A percentile compares a stretch with the other conserved stretches of the same genome.
phyloP scores from a whole-genome alignment of 2,113 vertebrate species.

The Daboia siamensis region DNA sequence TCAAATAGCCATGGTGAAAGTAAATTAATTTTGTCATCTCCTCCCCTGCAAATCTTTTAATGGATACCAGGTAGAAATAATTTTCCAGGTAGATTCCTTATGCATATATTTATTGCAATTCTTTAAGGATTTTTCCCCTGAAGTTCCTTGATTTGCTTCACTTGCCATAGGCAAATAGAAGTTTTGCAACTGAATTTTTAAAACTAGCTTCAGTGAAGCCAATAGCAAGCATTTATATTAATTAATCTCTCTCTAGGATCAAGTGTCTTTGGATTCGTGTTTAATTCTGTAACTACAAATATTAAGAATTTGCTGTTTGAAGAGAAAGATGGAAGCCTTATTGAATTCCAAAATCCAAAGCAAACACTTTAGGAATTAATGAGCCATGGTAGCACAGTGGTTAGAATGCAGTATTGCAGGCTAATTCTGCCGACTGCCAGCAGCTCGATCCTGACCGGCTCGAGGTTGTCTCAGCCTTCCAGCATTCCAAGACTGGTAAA shows the following conservation, averaged over 20 bases:
- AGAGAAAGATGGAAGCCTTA: not conserved
- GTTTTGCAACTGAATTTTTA: not conserved
- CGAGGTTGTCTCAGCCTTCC: not conserved
- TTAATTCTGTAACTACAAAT: not conserved
- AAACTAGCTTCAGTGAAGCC: not conserved
- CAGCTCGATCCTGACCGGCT: not conserved
- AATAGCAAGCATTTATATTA: not conserved
- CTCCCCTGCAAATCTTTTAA: constrained; percentile 8
- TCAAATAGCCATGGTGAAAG: constrained; percentile 30
- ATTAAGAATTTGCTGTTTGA: not conserved
- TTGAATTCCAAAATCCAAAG: not conserved
- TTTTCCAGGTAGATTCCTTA: constrained; percentile 4
- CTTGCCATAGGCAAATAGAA: not conserved
- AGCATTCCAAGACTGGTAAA: not conserved
- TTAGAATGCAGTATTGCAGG: not conserved
- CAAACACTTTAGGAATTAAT: not conserved
- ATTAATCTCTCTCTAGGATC: not conserved
- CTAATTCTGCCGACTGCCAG: not conserved
- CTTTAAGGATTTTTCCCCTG: not conserved
- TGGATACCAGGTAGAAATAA: constrained; percentile 7
- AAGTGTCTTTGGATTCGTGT: not conserved
- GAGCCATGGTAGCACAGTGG: not conserved
- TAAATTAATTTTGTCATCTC: constrained; percentile 16
- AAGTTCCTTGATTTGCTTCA: not conserved
- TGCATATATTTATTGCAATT: not conserved